Percentiles rank a stretch among this genome's conserved stretches.
phyloP scores from a whole-genome alignment of 2,888 invertebrate species.

The Amblyjoppa fuscipennis region DNA sequence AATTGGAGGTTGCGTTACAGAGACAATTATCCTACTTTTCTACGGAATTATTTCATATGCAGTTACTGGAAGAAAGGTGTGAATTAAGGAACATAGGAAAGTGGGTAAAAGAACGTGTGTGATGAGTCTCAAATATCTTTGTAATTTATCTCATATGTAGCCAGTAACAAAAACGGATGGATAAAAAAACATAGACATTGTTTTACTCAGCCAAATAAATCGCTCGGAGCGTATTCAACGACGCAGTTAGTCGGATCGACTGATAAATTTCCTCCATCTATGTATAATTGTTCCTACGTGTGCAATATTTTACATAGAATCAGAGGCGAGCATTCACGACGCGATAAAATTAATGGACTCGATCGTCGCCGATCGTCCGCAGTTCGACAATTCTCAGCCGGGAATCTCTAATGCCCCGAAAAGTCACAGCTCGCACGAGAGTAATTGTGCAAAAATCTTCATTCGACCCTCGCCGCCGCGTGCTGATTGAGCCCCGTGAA shows the following conservation, averaged over 20 bases:
- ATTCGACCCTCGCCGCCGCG: slow-evolving; percentile 65
- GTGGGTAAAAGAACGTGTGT: no score
- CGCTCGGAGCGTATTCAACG: neutral
- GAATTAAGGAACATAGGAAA: no score
- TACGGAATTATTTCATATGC: no score
- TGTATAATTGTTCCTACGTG: neutral
- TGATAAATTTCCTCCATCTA: neutral
- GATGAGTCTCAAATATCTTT: neutral
- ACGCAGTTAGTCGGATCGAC: neutral
- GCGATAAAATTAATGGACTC: neutral
- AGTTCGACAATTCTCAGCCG: neutral
- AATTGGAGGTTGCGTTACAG: no score
- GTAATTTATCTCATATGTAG: neutral
- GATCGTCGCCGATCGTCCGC: neutral
- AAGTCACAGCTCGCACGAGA: slow-evolving; percentile 46
- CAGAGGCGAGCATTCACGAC: neutral
- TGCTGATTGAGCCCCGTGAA: slow-evolving; percentile 66
- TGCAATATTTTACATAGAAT: neutral
- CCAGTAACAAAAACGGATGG: neutral
- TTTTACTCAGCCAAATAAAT: neutral
- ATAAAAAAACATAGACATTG: neutral
- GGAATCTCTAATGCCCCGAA: slow-evolving; percentile 4
- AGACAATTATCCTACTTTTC: no score
- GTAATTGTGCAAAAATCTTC: slow-evolving; percentile 61
- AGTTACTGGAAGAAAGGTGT: no score